Evolutionary conservation across 1,140 invertebrate species (phyloP).

Genomic region (Chlorops oryzae): DNA sequence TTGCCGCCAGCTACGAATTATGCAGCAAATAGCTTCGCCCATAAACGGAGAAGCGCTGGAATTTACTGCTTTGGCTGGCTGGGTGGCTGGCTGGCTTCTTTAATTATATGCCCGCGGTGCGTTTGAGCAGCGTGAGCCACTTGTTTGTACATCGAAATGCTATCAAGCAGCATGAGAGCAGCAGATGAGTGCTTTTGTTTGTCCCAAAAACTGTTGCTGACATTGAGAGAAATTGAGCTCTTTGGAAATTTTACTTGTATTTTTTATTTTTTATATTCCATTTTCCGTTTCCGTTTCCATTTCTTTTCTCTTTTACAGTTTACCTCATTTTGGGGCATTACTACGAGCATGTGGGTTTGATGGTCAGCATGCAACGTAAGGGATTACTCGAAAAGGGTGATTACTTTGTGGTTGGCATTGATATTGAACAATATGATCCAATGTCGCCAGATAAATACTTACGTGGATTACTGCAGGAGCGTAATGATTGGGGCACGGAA

Average conservation of each 20-base stretch:
- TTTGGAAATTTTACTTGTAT: background rate
- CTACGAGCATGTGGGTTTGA: constrained; percentile 77
- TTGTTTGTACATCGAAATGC: too few species aligned
- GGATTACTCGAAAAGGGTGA: constrained; percentile 76
- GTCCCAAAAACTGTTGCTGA: too few species aligned
- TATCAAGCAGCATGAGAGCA: too few species aligned
- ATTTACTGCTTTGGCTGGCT: too few species aligned
- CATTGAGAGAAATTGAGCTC: background rate
- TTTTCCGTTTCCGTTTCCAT: background rate
- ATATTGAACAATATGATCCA: constrained; percentile 78
- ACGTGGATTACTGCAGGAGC: constrained; percentile 61
- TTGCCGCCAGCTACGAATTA: too few species aligned
- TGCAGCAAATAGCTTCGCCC: too few species aligned
- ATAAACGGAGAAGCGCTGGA: too few species aligned
- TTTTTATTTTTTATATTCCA: background rate
- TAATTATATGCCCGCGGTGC: too few species aligned
- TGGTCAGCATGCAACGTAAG: constrained; percentile 74
- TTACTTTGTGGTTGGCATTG: constrained; percentile 54
- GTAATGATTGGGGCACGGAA: constrained; percentile 43
- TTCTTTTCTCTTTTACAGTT: constrained; percentile 57
- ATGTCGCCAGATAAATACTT: constrained; percentile 69
- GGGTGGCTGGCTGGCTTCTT: too few species aligned
- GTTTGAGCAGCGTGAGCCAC: too few species aligned
- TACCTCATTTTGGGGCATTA: constrained; percentile 87
- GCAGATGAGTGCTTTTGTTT: too few species aligned